Evolutionary conservation across 2,113 vertebrate genomes (phyloP), one percentile per base, ranked within the genome.

Genomic region (Colossoma macropomum): DNA sequence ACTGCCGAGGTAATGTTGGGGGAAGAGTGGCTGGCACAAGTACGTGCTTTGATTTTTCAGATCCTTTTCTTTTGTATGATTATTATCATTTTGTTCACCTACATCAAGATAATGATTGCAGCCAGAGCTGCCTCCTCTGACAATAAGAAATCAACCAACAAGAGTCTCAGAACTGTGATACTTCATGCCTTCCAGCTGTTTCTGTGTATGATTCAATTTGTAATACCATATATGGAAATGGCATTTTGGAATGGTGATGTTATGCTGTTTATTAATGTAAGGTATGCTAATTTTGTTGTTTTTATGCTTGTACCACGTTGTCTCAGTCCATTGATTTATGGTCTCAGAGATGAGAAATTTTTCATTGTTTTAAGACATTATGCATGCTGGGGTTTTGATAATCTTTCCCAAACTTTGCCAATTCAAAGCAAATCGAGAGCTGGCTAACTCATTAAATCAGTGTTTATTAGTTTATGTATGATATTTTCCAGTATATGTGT

Each of bases 261-360:
- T 0, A 27, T 72, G n/a, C 9, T 59, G 23, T 59, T 6, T 59
- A 23, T 23, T 4, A n/a, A 59, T 59, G 19, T 23, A 59, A 59
- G 19, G 7, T 23, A 2, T 59, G n/a, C 6, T 9, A 23, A 8
- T 59, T 59, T n/a, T n/a, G n/a, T 23, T 59, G 56, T 77, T 4
- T 84, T 84, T 77, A n/a, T 78, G 15, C 70, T 88, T 54, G 75
- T 65, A 7, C 82, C 85, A 30, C 75, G 79, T 6, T 86, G 82
- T 60, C 19, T 80, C n/a, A 88, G 81, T 62, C 84, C 87, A 16
- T 60, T 88, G n/a, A 76, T 84, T 11, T 86, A 88, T 71, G 87
- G 87, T 28, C 28, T 88, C 50, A 78, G 84, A 52, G 84, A 88
- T 69, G 65, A 84, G 38, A 88, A 69, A 56, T 88, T 88, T 68